These are phyloP conservation scores for Xiphorhynchus elegans DNA, from an alignment of 2,113 vertebrate species.

Conservation along the genomic window DNA sequence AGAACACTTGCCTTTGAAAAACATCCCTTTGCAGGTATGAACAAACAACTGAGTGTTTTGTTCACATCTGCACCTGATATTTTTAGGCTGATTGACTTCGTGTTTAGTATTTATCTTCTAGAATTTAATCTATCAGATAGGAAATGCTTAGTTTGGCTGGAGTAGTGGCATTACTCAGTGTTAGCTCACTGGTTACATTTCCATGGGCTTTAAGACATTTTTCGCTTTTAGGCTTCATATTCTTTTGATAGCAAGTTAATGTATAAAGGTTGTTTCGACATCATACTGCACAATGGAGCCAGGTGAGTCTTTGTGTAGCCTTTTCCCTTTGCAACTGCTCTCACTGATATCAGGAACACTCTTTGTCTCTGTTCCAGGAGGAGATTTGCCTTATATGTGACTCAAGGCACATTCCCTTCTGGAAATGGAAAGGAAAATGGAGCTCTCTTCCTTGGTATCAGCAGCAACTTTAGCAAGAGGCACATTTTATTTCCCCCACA, in stretches of 20 bases:
- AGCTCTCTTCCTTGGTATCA: neutral
- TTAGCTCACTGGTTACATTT: conserved; percentile 4
- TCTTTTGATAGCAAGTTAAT: neutral
- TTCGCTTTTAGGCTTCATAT: neutral
- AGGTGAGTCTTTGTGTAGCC: conserved; percentile 26
- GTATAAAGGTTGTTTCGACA: neutral
- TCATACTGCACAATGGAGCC: neutral
- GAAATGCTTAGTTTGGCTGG: conserved; percentile 12
- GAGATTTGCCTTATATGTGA: neutral
- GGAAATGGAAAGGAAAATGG: conserved; percentile 38
- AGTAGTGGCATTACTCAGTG: neutral
- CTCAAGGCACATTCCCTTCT: conserved; percentile 17
- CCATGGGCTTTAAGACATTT: neutral
- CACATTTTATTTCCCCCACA: neutral
- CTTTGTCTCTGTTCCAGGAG: neutral
- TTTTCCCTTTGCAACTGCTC: neutral
- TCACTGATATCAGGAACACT: neutral
- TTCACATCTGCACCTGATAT: neutral
- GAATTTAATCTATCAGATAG: conserved; percentile 13
- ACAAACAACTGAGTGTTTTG: neutral
- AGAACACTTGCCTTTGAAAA: neutral
- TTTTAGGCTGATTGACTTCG: neutral
- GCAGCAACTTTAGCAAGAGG: conserved; percentile 9
- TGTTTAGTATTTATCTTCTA: conserved; percentile 1
- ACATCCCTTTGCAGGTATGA: neutral